Base-by-base conservation (phyloP, 2,113 vertebrate genomes). In the Alexandromys fortis region DNA sequence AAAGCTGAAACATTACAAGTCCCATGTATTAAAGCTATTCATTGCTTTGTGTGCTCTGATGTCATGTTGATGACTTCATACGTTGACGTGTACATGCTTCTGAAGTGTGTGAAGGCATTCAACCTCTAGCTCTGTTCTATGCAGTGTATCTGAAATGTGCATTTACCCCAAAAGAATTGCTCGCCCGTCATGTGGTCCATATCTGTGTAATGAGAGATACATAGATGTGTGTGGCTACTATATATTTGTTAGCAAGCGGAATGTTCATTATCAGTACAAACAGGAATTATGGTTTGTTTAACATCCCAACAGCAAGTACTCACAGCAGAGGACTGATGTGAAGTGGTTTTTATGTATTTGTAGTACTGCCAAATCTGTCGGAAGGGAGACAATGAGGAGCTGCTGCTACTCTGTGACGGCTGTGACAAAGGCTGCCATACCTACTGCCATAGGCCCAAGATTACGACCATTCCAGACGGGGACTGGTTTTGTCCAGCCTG, bases 401-500 rank as follows among this genome's bases (percentile, higher is more conserved):
- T 99, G 77, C 99, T 99, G 82, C 99, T 99, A 78, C 99, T 99
- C 88, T 99, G 99, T 97, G 99, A 99, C 63, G 99, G 99, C 68
- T 99, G 99, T 94, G 99, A 99, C 97, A 99, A 99, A 98, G 99
- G 99, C 97, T 99, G 99, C 98, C 99, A 99, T 91, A 99, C 99
- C 42, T 99, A 99, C 98, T 99, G 99, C 98, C 99, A 99, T 98
- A 99, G 99, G 94, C 99, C 99, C 98, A 99, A 99, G 98, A 99
- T 99, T 98, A 99, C 99, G 78, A 98, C 98, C 89, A 99, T 99
- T 96, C 99, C 99, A 3, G 99, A 99, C 86, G 99, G 99, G 89
- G 99, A 99, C 98, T 99, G 99, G 99, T 99, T 99, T 98, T 99
- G 99, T 98, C 99, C 99, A 28, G 99, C 99, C 97, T 99, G 99